phyloP scores from a whole-genome alignment of 1,140 invertebrate genomes.

The Drosophila takahashii region DNA sequence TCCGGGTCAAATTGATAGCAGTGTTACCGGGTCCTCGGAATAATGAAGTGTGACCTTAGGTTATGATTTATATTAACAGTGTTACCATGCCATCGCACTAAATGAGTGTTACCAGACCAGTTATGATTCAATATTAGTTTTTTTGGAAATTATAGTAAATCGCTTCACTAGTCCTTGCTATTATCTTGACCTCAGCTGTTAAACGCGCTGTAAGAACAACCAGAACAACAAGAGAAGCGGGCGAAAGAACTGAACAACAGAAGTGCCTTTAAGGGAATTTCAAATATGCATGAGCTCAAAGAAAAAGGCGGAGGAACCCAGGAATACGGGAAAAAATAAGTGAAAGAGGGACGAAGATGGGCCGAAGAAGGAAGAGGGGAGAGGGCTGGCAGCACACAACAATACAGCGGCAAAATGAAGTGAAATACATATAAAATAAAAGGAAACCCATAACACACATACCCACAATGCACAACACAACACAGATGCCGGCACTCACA shows the following conservation, averaged over 20 bases:
- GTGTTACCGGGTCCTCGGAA: neutral
- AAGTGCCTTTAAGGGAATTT: constrained; percentile 83
- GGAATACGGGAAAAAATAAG: neutral
- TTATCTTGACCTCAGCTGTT: neutral
- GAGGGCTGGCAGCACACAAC: constrained; percentile 31
- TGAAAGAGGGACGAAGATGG: constrained; percentile 1
- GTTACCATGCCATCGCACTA: neutral
- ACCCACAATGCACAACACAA: constrained; percentile 15
- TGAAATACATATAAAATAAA: constrained; percentile 78
- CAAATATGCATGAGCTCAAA: constrained; percentile 77
- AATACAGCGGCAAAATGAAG: constrained; percentile 67
- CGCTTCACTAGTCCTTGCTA: neutral
- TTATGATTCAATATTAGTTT: too few species aligned
- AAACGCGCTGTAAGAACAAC: constrained; percentile 36
- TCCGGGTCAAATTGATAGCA: neutral
- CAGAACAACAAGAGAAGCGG: constrained; percentile 35
- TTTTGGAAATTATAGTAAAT: too few species aligned
- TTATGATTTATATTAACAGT: neutral
- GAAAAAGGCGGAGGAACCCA: constrained; percentile 37
- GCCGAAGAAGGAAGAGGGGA: neutral
- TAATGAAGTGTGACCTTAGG: neutral
- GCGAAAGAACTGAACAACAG: constrained; percentile 62
- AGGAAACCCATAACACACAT: constrained; percentile 56
- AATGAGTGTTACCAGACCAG: too few species aligned
- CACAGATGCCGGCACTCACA: constrained; percentile 2